phyloP scores from a whole-genome alignment of 2,888 invertebrate genomes.

The Drosophila vallismaia region DNA sequence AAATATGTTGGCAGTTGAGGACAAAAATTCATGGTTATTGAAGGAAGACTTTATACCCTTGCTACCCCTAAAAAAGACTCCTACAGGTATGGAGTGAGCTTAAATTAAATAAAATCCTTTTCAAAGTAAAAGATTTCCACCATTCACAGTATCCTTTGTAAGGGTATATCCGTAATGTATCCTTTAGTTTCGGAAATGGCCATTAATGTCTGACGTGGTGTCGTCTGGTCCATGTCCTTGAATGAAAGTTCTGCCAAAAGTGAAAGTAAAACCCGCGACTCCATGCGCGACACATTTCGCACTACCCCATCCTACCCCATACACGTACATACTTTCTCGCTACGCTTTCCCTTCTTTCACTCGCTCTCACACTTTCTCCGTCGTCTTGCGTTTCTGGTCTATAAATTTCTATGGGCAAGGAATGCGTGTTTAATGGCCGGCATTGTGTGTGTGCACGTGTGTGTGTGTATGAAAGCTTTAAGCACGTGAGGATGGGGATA shows the following conservation, averaged over 20 bases:
- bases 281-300: constrained; percentile 66
- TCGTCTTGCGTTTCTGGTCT: constrained; percentile 69
- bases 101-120: too few relatives aligned
- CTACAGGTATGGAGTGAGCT: too few relatives aligned
- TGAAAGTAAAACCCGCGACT: constrained; percentile 62
- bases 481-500: constrained; percentile 58
- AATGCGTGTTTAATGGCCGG: constrained; percentile 81
- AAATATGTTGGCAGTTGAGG: constrained; percentile 25
- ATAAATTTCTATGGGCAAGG: constrained; percentile 77
- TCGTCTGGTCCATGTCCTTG: constrained; percentile 48
- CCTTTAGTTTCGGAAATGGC: constrained; percentile 22
- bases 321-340: constrained; percentile 10
- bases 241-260: constrained; percentile 48
- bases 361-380: constrained; percentile 48
- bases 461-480: constrained; percentile 57
- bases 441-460: constrained; percentile 70
- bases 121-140: too few relatives aligned
- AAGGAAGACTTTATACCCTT: constrained; percentile 1
- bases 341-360: constrained; percentile 24
- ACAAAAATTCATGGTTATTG: not conserved
- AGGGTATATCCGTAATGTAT: constrained; percentile 2
- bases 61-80: not conserved
- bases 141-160: not conserved
- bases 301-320: constrained; percentile 3
- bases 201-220: constrained; percentile 29